Evolutionary conservation across 1,140 invertebrate genomes (phyloP).

Genomic region (Caenorhabditis latens): DNA sequence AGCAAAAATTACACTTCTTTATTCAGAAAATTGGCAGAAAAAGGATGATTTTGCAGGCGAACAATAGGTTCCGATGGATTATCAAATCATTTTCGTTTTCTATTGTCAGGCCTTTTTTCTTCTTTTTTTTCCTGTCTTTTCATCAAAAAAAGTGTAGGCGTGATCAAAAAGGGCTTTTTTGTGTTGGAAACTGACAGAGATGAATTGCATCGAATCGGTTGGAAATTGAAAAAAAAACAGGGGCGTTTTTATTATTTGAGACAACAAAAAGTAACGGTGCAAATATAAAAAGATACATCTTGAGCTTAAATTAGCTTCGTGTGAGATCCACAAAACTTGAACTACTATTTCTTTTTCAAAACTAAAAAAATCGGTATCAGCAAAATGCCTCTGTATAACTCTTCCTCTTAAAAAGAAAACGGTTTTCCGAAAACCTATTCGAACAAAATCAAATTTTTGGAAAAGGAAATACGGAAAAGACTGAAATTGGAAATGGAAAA

Average conservation of each 20-base stretch:
- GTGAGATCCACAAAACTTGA: too few relatives aligned
- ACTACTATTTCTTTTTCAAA: too few relatives aligned
- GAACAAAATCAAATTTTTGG: background rate
- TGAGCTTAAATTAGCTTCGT: too few relatives aligned
- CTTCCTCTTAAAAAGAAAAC: background rate
- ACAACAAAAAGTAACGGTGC: too few relatives aligned
- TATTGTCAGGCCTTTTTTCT: background rate
- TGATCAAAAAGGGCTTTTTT: conserved; percentile 2
- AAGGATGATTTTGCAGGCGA: background rate
- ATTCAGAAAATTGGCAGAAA: background rate
- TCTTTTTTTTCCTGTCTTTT: background rate
- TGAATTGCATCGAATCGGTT: background rate
- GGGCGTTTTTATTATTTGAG: background rate
- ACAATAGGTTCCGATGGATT: conserved; percentile 5
- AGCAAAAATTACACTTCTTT: background rate
- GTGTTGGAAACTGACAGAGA: conserved; percentile 21
- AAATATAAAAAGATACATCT: too few relatives aligned
- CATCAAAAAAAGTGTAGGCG: conserved; percentile 6
- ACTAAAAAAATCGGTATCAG: too few relatives aligned
- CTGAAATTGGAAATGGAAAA: background rate
- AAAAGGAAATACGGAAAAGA: background rate
- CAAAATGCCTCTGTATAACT: too few relatives aligned
- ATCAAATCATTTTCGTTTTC: background rate
- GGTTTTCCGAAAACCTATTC: background rate
- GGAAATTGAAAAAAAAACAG: background rate